Evolutionary conservation across 2,888 invertebrate species (phyloP).

Genomic region (Branchipolynoe longqiensis): DNA sequence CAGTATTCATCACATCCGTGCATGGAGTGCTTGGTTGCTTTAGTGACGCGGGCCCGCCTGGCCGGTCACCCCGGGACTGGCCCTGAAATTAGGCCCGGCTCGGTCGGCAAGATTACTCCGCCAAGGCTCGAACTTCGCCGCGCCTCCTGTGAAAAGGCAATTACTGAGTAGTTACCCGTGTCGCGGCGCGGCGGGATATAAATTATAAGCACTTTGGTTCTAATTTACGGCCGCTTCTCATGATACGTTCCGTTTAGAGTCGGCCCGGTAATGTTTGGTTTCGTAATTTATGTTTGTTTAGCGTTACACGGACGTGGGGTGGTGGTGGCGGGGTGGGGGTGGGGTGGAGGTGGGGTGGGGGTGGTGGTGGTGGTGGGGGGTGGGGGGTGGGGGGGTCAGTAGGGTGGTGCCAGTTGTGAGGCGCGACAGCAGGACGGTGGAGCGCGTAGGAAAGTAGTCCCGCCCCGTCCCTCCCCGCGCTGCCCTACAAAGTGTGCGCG

Average conservation of each 20-base stretch:
- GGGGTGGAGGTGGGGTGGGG: too few species aligned
- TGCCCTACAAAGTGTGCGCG: neutral
- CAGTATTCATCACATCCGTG: too few species aligned
- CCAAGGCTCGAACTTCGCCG: conserved; percentile 22
- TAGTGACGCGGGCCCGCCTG: too few species aligned
- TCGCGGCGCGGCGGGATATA: conserved; percentile 4
- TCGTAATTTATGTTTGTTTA: conserved; percentile 42
- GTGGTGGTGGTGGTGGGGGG: too few species aligned
- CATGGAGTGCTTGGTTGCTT: too few species aligned
- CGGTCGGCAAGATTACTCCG: conserved; percentile 23
- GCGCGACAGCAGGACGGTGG: conserved; percentile 11
- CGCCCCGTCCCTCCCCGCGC: neutral
- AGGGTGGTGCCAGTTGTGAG: too few species aligned
- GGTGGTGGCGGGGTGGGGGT: too few species aligned
- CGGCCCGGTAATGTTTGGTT: conserved; percentile 32
- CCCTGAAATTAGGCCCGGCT: conserved; percentile 32
- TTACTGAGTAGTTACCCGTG: conserved; percentile 5
- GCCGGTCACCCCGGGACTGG: too few species aligned
- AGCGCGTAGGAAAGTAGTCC: conserved; percentile 31
- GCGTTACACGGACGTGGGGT: conserved; percentile 35
- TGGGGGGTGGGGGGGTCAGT: too few species aligned
- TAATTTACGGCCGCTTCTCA: conserved; percentile 38
- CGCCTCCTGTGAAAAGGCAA: conserved; percentile 30
- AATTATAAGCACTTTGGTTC: conserved; percentile 47
- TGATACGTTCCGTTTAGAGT: conserved; percentile 28